These are phyloP conservation scores for Zaprionus africanus DNA, from an alignment of 1,140 invertebrate species.

Conservation along the genomic window DNA sequence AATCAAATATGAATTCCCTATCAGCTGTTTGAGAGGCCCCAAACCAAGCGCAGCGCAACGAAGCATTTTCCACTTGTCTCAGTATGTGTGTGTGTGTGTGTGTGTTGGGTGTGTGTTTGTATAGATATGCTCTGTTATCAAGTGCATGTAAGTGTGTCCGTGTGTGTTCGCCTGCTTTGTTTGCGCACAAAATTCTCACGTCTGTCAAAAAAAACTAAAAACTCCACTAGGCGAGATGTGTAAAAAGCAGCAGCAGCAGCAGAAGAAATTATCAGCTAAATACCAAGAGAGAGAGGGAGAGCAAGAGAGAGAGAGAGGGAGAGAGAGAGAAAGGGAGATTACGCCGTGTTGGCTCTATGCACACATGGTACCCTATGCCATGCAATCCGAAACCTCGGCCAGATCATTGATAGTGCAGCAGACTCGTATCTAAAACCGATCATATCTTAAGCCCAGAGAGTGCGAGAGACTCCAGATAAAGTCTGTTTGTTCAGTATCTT, in stretches of 20 bases:
- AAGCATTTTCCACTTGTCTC: slow-evolving; percentile 48
- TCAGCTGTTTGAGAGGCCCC: slow-evolving; percentile 60
- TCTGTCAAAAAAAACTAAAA: slow-evolving; percentile 61
- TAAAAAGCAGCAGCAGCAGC: slow-evolving; percentile 44
- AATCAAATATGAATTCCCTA: slow-evolving; percentile 61
- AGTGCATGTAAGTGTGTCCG: slow-evolving; percentile 39
- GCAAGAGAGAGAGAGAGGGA: background rate
- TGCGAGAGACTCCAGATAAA: background rate
- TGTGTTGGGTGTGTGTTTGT: slow-evolving; percentile 21
- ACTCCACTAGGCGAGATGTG: slow-evolving; percentile 6
- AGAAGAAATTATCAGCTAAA: slow-evolving; percentile 51
- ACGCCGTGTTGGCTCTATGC: background rate
- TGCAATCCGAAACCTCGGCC: slow-evolving; percentile 1
- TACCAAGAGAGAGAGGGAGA: background rate
- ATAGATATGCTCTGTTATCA: slow-evolving; percentile 72
- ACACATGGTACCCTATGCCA: slow-evolving; percentile 1
- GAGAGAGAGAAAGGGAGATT: background rate
- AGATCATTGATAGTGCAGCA: slow-evolving; percentile 23
- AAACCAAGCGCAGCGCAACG: slow-evolving; percentile 10
- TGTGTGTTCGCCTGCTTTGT: slow-evolving; percentile 42
- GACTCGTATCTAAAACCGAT: slow-evolving; percentile 5
- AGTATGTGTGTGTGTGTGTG: background rate
- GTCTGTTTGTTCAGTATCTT: background rate
- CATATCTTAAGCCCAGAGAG: background rate
- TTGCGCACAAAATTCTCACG: slow-evolving; percentile 79